Evolutionary conservation across 2,797 vertebrate species (phyloP), one percentile per base, ranked within the genome.

Genomic region (Sphenodon punctatus): DNA sequence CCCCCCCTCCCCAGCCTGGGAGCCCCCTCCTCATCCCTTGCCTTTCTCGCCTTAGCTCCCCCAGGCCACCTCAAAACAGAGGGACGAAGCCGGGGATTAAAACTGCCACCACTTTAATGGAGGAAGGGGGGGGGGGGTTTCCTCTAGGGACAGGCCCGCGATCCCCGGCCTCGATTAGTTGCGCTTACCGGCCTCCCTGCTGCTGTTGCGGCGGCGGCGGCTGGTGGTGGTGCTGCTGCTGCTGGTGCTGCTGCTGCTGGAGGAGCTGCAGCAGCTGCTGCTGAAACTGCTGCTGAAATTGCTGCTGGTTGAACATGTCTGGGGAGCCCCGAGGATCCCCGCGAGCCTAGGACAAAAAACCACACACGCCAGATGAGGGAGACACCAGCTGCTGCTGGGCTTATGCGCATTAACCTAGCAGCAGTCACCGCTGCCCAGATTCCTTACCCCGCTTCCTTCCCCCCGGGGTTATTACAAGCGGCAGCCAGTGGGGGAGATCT

Each of bases 241-340:
- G 90, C 1, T 92, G 93, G 3, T 91, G 87, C 2, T 94, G 92
- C 71, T 93, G 95, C 72, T 95, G 95, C 71, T 94, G 94, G 14
- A 92, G 92, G 63, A 94, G 94, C 80, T 98, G 94, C 70, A 92
- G 89, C 77, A 93, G 85, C 45, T 94, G 94, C 80, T 93, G 97
- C 75, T 98, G 97, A 80, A 97, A 96, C 38, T 97, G 96, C 89
- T 93, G 97, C 75, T 98, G 97, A 80, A 97, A 96, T 38, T 97
- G 96, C 89, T 96, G 97, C 90, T 97, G 97, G 80, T 96, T 94
- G 93, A 96, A 96, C 96, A 96, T 96, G 87, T 88, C 75, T 78
- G 90, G 89, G 92, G 79, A 38, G 67, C 71, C 36, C 66, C 65
- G 67, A 69, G 16, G 8, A 5, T 36, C 80, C 41, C 78, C 55